Base-by-base conservation (phyloP, 1,140 invertebrate species). In the Lerema accius region DNA sequence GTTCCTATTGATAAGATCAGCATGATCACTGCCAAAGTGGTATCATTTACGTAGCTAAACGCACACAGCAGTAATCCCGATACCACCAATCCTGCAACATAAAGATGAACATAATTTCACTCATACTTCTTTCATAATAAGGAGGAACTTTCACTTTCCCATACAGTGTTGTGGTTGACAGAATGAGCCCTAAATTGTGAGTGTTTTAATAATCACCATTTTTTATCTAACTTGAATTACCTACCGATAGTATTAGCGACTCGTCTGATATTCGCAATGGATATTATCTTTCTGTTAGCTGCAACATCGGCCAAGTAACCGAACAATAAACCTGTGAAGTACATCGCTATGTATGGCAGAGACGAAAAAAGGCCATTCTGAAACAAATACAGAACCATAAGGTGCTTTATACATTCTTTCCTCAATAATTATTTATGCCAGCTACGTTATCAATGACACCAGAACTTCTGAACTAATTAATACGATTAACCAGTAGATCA, bases 351-450 rank as follows among this genome's bases (percentile, higher is more conserved):
- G 67, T 95, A 95, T 0, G 94, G 94, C 15, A 94, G 67, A 0
- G 94, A 92, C 1, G 94, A 93, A 35, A 93, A 81, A 43, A 94
- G 78, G 5, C 94, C 93, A 69, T 94, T 92, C 92, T 94, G 80
- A 39, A 82, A 75, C 66, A 15, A 65, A 51, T 16, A 60, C 1
- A 43, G 43, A 64, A 66, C 45, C 26, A 51, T 62, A 35, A n/a
- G n/a, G n/a, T n/a, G n/a, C n/a, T n/a, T n/a, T n/a, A n/a, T n/a
- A n/a, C n/a, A n/a, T n/a, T n/a, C n/a, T n/a, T n/a, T n/a, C n/a
- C n/a, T n/a, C n/a, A n/a, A n/a, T n/a, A n/a, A n/a, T n/a, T n/a
- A n/a, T n/a, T n/a, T n/a, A n/a, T n/a, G n/a, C n/a, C n/a, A n/a
- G n/a, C n/a, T n/a, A n/a, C n/a, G n/a, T n/a, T n/a, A n/a, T n/a